Evolutionary conservation across 2,797 vertebrate species (phyloP).

Genomic region (Smutsia temminckii): DNA sequence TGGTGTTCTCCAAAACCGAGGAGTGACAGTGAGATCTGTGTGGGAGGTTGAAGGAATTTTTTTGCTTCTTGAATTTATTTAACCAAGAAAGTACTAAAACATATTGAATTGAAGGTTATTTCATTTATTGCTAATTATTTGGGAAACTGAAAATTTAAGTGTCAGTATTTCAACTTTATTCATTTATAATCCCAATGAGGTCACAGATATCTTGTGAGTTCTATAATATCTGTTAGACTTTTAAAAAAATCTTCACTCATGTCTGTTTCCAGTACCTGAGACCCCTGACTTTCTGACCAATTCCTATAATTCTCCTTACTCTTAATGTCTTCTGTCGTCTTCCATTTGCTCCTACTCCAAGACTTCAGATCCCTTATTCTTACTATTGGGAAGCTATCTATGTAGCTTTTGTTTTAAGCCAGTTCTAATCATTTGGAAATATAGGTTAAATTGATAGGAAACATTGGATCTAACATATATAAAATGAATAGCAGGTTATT

Average conservation of each 20-base stretch:
- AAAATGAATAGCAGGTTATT: background rate
- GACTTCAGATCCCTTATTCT: background rate
- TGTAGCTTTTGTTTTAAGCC: background rate
- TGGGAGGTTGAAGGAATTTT: background rate
- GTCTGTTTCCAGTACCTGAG: conserved; percentile 1
- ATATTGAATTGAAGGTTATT: background rate
- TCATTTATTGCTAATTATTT: background rate
- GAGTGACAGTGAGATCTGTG: background rate
- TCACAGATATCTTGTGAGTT: background rate
- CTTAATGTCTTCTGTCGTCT: background rate
- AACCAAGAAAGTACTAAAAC: background rate
- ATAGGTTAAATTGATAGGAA: background rate
- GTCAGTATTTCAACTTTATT: conserved; percentile 54
- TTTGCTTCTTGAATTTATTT: conserved; percentile 4
- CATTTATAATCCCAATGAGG: conserved; percentile 8
- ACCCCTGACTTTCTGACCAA: background rate
- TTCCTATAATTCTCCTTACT: background rate
- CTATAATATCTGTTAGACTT: background rate
- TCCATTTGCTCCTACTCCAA: background rate
- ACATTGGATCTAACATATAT: background rate
- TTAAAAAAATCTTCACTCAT: background rate
- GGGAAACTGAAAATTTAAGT: conserved; percentile 33
- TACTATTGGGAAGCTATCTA: background rate
- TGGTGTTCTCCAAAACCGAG: background rate
- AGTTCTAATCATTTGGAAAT: background rate